Conservation (phyloP, 2,888 invertebrate genomes). For the Eretmocerus hayati region DNA sequence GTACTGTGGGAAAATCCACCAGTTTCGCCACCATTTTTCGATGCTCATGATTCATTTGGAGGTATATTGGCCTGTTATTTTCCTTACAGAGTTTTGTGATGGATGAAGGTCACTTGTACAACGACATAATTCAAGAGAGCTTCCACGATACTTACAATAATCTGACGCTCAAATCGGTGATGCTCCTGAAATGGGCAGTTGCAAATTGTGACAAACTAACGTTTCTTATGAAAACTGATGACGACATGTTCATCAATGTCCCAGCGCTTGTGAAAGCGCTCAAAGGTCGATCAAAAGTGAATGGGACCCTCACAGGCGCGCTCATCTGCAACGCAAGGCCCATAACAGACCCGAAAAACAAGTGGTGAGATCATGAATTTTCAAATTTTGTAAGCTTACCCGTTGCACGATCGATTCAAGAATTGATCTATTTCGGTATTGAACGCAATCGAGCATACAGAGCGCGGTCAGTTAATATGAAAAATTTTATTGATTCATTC, state of each 20-base stretch:
- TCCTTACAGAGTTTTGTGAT: conserved; percentile 53
- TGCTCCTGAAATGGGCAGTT: conserved; percentile 76
- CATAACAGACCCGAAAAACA: conserved; percentile 64
- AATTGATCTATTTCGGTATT: too few species aligned
- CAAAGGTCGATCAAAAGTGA: conserved; percentile 31
- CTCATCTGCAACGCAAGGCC: conserved; percentile 74
- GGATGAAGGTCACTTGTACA: conserved; percentile 60
- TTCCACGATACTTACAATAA: conserved; percentile 82
- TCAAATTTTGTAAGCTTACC: too few species aligned
- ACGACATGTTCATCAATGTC: conserved; percentile 79
- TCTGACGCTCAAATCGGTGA: conserved; percentile 75
- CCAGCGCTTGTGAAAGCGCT: conserved; percentile 54
- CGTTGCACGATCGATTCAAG: too few species aligned
- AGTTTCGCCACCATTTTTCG: too few species aligned
- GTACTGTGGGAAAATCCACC: too few species aligned
- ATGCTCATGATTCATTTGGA: too few species aligned
- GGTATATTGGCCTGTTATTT: neutral
- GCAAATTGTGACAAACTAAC: conserved; percentile 57
- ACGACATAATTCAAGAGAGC: conserved; percentile 76
- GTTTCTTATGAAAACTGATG: conserved; percentile 78
- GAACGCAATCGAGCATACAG: too few species aligned
- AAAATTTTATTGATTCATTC: too few species aligned
- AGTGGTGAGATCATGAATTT: conserved; percentile 55
- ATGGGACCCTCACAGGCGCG: conserved; percentile 62
- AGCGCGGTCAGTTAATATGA: too few species aligned